Percentiles rank a stretch among this genome's conserved stretches.
These are phyloP conservation scores for Sphaerophoria rueppellii DNA, from an alignment of 2,888 invertebrate genomes.

Conservation along the genomic window DNA sequence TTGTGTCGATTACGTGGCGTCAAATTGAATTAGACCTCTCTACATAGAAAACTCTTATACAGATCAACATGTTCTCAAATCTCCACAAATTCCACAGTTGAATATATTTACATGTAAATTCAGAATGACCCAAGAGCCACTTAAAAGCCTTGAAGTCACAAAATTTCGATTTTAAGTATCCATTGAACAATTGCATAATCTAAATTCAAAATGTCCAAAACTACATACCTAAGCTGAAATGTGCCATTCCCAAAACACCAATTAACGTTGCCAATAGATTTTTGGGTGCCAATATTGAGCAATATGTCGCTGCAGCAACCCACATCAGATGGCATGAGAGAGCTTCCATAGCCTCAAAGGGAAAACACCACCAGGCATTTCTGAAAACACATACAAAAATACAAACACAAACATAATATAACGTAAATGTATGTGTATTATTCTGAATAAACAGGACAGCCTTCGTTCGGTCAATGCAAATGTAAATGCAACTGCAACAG, in stretches of 20 bases:
- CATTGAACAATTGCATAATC: background rate
- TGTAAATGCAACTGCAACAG: background rate
- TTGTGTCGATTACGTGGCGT: too few species aligned
- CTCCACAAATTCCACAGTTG: background rate
- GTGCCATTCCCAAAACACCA: slow-evolving; percentile 93
- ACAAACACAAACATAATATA: slow-evolving; percentile 37
- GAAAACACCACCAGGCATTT: slow-evolving; percentile 94
- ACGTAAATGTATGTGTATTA: slow-evolving; percentile 34
- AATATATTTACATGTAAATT: background rate
- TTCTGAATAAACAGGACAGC: slow-evolving; percentile 29
- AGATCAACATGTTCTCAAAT: too few species aligned
- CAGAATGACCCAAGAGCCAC: background rate
- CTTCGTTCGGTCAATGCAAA: background rate
- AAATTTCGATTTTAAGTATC: background rate
- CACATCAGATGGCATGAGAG: slow-evolving; percentile 94
- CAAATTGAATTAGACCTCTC: too few species aligned
- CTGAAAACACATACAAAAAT: slow-evolving; percentile 82
- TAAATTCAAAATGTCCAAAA: slow-evolving; percentile 33
- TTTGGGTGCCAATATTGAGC: slow-evolving; percentile 91
- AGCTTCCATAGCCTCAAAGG: slow-evolving; percentile 93
- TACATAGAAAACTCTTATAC: too few species aligned
- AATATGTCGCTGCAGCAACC: slow-evolving; percentile 95
- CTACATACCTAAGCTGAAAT: slow-evolving; percentile 88
- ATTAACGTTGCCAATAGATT: slow-evolving; percentile 92
- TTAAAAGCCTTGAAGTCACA: slow-evolving; percentile 2